A percentile compares a stretch with the other conserved stretches of the same genome.
Evolutionary conservation across 2,888 invertebrate genomes (phyloP).

Genomic region (Morpho helenor): DNA sequence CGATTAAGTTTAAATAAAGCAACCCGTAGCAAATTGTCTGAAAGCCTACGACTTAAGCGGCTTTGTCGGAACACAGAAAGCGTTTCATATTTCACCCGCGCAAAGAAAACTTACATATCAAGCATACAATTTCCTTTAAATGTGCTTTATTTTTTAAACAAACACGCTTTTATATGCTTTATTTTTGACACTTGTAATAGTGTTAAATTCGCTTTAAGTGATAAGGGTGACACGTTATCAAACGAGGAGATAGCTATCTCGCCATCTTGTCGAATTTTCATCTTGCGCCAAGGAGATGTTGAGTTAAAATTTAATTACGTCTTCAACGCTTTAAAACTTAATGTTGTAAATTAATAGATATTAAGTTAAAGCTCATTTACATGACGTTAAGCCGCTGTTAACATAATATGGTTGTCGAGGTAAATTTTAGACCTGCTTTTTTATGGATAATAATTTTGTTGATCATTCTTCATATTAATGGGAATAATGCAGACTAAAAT

Average conservation of each 20-base stretch:
- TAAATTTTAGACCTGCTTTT: too few species aligned
- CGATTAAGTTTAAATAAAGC: conserved; percentile 12
- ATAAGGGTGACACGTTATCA: conserved; percentile 14
- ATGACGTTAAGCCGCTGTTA: too few species aligned
- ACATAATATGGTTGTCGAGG: too few species aligned
- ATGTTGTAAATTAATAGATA: too few species aligned
- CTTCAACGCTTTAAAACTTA: conserved; percentile 2
- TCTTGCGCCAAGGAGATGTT: conserved; percentile 34
- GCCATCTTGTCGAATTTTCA: conserved; percentile 51
- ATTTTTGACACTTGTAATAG: not conserved
- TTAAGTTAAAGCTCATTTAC: too few species aligned
- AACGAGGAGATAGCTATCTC: conserved; percentile 26
- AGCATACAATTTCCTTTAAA: not conserved
- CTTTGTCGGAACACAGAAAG: conserved; percentile 21
- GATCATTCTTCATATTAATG: too few species aligned
- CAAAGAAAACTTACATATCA: conserved; percentile 1
- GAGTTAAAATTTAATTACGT: conserved; percentile 29
- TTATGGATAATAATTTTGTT: too few species aligned
- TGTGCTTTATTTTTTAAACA: not conserved
- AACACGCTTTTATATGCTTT: not conserved
- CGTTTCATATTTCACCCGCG: conserved; percentile 18
- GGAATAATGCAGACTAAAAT: too few species aligned
- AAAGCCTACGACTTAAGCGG: conserved; percentile 26
- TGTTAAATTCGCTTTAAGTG: conserved; percentile 3
- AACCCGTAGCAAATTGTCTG: conserved; percentile 16